Evolutionary conservation across 2,113 vertebrate species (phyloP).

Genomic region (Callopanchax toddi): DNA sequence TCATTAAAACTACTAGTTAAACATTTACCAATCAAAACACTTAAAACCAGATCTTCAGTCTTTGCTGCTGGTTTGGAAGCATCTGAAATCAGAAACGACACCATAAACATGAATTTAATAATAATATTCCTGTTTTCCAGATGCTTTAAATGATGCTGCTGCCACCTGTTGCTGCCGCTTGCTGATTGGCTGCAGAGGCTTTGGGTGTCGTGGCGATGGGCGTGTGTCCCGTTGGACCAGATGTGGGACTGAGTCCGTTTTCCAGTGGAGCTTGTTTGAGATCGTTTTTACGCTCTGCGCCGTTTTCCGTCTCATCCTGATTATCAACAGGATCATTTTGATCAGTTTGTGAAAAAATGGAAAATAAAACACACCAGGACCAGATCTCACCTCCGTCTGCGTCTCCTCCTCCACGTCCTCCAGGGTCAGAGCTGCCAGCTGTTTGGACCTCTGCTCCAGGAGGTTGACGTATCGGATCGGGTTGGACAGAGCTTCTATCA

Average conservation of each 20-base stretch:
- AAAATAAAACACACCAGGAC: rapidly evolving
- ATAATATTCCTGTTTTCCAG: not conserved
- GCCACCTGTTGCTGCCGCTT: conserved; percentile 53
- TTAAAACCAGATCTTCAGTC: conserved; percentile 94
- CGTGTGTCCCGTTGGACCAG: conserved; percentile 82
- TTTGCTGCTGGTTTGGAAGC: conserved; percentile 90
- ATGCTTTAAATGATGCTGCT: not conserved
- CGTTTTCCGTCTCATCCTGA: conserved; percentile 85
- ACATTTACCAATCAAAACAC: conserved; percentile 91
- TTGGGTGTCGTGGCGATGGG: conserved; percentile 62
- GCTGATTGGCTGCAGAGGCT: conserved; percentile 63
- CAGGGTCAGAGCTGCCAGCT: conserved; percentile 92
- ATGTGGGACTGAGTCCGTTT: conserved; percentile 88
- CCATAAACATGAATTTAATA: not conserved
- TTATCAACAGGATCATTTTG: not conserved
- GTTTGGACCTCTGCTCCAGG: conserved; percentile 97
- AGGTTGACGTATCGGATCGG: conserved; percentile 96
- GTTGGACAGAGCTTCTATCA: conserved; percentile 98
- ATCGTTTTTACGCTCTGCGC: conserved; percentile 86
- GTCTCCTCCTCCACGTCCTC: conserved; percentile 92
- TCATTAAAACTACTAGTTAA: not conserved
- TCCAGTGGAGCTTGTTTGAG: conserved; percentile 86
- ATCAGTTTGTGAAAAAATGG: rapidly evolving
- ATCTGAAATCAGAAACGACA: conserved; percentile 74
- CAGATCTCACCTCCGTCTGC: conserved; percentile 85